A percentile compares a stretch with the other conserved stretches of the same genome.
phyloP scores from a whole-genome alignment of 2,888 invertebrate genomes.

The Geotrupes spiniger region DNA sequence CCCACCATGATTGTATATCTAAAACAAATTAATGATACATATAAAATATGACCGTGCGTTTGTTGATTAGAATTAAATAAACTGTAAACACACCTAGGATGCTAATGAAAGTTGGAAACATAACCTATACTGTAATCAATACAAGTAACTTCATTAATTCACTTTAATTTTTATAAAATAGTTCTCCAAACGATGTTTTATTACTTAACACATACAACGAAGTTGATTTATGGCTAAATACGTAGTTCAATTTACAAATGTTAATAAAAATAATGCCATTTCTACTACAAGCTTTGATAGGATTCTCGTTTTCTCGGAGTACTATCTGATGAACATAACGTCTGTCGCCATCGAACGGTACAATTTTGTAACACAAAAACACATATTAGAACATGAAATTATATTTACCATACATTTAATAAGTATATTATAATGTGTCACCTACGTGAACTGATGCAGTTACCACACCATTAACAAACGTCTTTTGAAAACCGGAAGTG shows the following conservation, averaged over 20 bases:
- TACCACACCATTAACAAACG: constrained; percentile 18
- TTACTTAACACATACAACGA: constrained; percentile 22
- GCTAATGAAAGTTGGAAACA: constrained; percentile 70
- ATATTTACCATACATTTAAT: constrained; percentile 19
- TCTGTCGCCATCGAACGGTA: constrained; percentile 18
- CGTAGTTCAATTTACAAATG: constrained; percentile 31
- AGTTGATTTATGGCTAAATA: constrained; percentile 13
- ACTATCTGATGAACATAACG: constrained; percentile 29
- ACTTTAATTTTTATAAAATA: constrained; percentile 30
- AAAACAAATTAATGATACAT: constrained; percentile 44
- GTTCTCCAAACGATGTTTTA: constrained; percentile 24
- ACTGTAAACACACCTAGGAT: constrained; percentile 62
- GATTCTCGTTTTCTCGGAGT: constrained; percentile 34
- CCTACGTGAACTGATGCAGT: constrained; percentile 15
- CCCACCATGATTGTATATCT: constrained; percentile 99
- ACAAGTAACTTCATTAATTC: constrained; percentile 40
- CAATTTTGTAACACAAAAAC: too few species aligned
- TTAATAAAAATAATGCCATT: constrained; percentile 44
- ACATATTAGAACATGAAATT: too few species aligned
- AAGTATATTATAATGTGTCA: constrained; percentile 20
- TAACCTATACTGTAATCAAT: constrained; percentile 57
- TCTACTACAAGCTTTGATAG: constrained; percentile 43
- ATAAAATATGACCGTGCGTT: constrained; percentile 9
- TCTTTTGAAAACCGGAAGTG: constrained; percentile 38
- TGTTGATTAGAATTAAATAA: constrained; percentile 20